Conservation (phyloP, 2,888 invertebrate genomes). For the Monoplex corrugatus region DNA sequence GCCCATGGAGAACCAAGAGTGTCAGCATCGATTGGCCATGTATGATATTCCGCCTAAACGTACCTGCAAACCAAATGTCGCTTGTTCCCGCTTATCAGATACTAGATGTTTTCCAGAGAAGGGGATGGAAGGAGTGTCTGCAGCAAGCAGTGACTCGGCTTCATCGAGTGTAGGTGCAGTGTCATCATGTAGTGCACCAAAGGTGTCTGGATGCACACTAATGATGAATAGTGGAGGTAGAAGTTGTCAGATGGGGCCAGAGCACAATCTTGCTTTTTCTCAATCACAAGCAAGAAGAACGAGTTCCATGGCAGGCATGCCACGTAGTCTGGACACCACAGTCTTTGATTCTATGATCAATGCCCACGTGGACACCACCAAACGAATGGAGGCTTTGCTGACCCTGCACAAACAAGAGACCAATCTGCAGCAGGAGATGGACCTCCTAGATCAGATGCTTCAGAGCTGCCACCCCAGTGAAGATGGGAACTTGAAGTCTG, state of each 20-base stretch:
- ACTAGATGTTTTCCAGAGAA: neutral
- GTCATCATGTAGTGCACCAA: neutral
- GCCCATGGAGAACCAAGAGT: constrained; percentile 73
- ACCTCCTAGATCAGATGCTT: constrained; percentile 75
- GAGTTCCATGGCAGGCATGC: constrained; percentile 35
- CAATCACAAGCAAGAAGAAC: neutral
- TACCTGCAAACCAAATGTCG: constrained; percentile 63
- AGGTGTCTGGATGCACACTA: neutral
- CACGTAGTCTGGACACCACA: constrained; percentile 44
- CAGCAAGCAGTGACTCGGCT: neutral
- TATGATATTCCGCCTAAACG: constrained; percentile 75
- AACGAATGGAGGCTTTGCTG: constrained; percentile 59
- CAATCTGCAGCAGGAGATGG: constrained; percentile 72
- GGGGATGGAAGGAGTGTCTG: neutral
- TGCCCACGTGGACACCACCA: constrained; percentile 39
- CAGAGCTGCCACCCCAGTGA: constrained; percentile 61
- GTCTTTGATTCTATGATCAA: constrained; percentile 41
- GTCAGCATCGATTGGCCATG: constrained; percentile 67
- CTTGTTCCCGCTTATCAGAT: neutral
- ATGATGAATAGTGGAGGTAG: neutral
- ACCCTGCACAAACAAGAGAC: constrained; percentile 70
- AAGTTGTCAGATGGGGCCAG: neutral
- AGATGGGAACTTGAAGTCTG: neutral
- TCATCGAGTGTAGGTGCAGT: neutral
- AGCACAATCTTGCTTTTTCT: neutral